A percentile compares a stretch with the other conserved stretches of the same genome.
phyloP scores from a whole-genome alignment of 2,888 invertebrate genomes.

The Leptopilina drosophilae region DNA sequence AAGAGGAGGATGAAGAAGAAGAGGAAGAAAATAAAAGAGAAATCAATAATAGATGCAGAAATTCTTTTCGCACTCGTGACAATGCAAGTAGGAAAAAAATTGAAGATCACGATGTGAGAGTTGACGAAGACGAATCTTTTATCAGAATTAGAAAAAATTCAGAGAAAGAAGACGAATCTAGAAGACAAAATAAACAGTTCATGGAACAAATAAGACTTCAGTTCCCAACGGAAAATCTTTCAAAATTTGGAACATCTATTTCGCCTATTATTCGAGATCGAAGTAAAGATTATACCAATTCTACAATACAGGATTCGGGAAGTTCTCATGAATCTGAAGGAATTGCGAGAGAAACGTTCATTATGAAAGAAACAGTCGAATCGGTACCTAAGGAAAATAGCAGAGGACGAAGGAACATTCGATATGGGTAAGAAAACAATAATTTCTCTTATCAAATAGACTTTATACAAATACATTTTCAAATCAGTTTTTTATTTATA shows the following conservation, averaged over 20 bases:
- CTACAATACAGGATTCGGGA: constrained; percentile 7
- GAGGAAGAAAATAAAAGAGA: constrained; percentile 50
- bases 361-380: constrained; percentile 4
- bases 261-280: constrained; percentile 4
- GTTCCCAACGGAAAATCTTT: constrained; percentile 3
- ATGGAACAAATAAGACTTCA: constrained; percentile 17
- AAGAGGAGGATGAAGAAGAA: constrained; percentile 45
- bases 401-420: constrained; percentile 31
- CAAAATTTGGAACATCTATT: constrained; percentile 8
- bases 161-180: constrained; percentile 13
- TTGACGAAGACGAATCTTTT: constrained; percentile 1
- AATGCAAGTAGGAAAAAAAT: constrained; percentile 41
- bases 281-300: constrained; percentile 21
- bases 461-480: constrained; percentile 1
- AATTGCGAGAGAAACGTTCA: constrained; percentile 1
- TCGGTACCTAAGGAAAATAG: not conserved
- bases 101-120: constrained; percentile 4
- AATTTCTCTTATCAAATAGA: not conserved
- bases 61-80: constrained; percentile 44
- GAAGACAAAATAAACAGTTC: constrained; percentile 12
- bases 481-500: not conserved
- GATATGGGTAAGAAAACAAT: constrained; percentile 25
- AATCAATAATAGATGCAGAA: constrained; percentile 42
- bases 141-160: constrained; percentile 12
- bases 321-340: constrained; percentile 26